These are phyloP conservation scores for Leptinotarsa undecemlineata DNA, from an alignment of 1,140 invertebrate genomes.

Conservation along the genomic window DNA sequence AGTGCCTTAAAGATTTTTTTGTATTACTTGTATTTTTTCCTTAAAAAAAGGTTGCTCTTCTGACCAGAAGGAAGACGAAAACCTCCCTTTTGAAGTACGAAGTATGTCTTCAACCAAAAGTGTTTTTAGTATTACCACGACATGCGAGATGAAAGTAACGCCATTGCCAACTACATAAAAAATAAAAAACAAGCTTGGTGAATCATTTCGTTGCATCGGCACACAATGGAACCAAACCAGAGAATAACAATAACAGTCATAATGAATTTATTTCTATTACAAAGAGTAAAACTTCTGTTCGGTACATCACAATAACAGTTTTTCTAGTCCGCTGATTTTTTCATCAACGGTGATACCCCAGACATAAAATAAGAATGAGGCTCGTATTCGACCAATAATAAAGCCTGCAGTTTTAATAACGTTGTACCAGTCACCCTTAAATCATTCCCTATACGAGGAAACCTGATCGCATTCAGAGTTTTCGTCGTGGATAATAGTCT, in stretches of 20 bases:
- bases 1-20: too few relatives aligned
- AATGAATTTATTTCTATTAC: background rate
- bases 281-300: background rate
- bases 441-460: slow-evolving; percentile 12
- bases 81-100: too few relatives aligned
- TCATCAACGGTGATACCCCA: slow-evolving; percentile 15
- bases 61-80: too few relatives aligned
- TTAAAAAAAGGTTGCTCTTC: too few relatives aligned
- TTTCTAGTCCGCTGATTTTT: slow-evolving; percentile 20
- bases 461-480: slow-evolving; percentile 12
- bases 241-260: background rate
- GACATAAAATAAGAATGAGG: slow-evolving; percentile 17
- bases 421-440: slow-evolving; percentile 5
- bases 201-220: background rate
- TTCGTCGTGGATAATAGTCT: slow-evolving; percentile 13
- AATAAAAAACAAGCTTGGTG: too few relatives aligned
- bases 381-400: slow-evolving; percentile 14
- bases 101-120: too few relatives aligned
- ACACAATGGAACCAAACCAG: background rate
- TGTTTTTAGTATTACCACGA: too few relatives aligned
- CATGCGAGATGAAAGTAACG: too few relatives aligned
- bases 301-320: slow-evolving; percentile 5
- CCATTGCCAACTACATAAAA: too few relatives aligned
- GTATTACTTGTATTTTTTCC: too few relatives aligned
- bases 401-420: slow-evolving; percentile 23